Conservation (phyloP, 1,140 invertebrate species). For the Halesus radiatus region DNA sequence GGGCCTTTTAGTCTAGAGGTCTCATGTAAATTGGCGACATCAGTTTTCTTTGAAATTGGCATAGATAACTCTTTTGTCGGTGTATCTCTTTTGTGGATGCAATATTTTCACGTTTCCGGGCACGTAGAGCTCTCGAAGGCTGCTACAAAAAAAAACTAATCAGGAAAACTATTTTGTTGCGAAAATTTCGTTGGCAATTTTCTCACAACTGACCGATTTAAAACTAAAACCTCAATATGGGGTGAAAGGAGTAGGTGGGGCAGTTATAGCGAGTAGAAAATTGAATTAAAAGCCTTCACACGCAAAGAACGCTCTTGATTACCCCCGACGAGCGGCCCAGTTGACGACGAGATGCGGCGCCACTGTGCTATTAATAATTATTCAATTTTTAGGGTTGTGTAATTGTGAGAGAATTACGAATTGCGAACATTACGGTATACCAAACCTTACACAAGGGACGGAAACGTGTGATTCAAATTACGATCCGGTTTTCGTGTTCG, state of each 20-base stretch:
- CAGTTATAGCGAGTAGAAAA: neutral
- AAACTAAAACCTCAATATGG: neutral
- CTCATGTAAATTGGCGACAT: too few species aligned
- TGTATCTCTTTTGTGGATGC: too few species aligned
- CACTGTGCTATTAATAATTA: neutral
- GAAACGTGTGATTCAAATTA: slow-evolving; percentile 2
- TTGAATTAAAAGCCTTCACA: slow-evolving; percentile 14
- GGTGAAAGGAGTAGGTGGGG: too few species aligned
- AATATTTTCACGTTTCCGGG: too few species aligned
- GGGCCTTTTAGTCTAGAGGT: too few species aligned
- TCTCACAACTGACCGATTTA: neutral
- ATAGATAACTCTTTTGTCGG: too few species aligned
- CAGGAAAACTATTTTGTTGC: neutral
- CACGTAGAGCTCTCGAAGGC: too few species aligned
- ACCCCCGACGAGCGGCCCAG: neutral
- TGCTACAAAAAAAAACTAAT: too few species aligned
- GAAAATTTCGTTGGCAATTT: neutral
- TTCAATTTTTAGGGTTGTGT: slow-evolving; percentile 8
- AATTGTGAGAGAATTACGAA: slow-evolving; percentile 8
- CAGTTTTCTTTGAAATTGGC: too few species aligned
- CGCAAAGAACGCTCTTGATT: neutral
- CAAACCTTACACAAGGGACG: neutral
- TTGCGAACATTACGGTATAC: neutral
- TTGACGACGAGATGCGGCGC: too few species aligned
- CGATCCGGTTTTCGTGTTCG: neutral